Evolutionary conservation across 1,140 invertebrate species (phyloP).

Genomic region (Meloidogyne exigua): DNA sequence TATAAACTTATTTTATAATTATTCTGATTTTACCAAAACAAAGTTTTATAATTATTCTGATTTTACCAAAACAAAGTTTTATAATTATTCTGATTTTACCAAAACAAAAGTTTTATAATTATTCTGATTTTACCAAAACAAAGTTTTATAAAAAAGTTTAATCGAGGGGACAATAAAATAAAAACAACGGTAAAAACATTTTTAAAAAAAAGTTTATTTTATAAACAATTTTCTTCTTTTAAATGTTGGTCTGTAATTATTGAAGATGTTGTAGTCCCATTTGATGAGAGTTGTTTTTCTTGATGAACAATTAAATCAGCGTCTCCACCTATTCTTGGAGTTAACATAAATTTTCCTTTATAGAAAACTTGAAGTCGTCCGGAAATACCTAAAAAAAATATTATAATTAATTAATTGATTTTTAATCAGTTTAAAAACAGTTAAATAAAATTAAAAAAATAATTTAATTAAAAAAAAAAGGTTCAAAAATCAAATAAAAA

Average conservation of each 20-base stretch:
- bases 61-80: no score
- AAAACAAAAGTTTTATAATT: no score
- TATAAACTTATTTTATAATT: no score
- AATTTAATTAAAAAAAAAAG: no score
- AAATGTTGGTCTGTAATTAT: not conserved
- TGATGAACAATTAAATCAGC: not conserved
- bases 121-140: no score
- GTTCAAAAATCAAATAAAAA: no score
- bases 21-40: not conserved
- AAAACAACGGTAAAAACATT: not conserved
- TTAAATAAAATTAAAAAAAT: no score
- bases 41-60: no score
- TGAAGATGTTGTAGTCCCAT: not conserved
- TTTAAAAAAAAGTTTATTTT: not conserved
- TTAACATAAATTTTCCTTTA: constrained; percentile 31
- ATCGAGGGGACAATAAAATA: not conserved
- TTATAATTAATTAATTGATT: no score
- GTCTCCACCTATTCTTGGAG: not conserved
- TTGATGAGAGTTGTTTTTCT: constrained; percentile 3
- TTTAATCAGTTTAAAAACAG: no score
- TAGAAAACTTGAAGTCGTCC: constrained; percentile 33
- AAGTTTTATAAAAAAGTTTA: not conserved
- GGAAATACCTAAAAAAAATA: constrained; percentile 18
- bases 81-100: not conserved
- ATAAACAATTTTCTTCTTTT: constrained; percentile 1